Percentiles rank a stretch among this genome's conserved stretches.
phyloP scores from a whole-genome alignment of 2,888 invertebrate species.

The Rotaria magnacalcarata region DNA sequence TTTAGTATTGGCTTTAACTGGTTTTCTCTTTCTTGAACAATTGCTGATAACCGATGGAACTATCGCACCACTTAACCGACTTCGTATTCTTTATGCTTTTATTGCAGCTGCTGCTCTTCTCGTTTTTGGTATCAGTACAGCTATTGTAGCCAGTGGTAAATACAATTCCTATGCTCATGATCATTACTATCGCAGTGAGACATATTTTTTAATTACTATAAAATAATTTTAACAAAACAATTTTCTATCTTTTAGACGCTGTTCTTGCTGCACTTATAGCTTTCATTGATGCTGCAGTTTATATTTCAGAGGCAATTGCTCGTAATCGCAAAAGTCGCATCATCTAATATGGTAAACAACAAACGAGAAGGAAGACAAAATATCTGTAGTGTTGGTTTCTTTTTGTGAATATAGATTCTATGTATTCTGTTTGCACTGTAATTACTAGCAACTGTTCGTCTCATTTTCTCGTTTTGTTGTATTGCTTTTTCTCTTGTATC shows the following conservation, averaged over 20 bases:
- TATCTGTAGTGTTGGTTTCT: neutral
- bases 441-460: no score
- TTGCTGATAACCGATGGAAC: neutral
- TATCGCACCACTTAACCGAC: neutral
- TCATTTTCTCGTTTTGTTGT: no score
- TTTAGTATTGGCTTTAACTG: neutral
- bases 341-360: neutral
- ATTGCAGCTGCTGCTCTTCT: neutral
- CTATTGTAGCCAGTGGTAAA: neutral
- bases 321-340: conserved; percentile 14
- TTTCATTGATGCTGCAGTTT: neutral
- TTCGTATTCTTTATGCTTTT: neutral
- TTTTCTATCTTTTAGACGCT: neutral
- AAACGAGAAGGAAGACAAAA: neutral
- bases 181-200: neutral
- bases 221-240: neutral
- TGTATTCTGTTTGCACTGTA: no score
- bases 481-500: neutral
- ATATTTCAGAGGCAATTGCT: neutral
- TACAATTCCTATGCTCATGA: neutral
- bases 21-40: conserved; percentile 4
- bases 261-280: conserved; percentile 11
- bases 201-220: neutral
- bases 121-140: neutral
- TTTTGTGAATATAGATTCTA: neutral